These are phyloP conservation scores for Hydraecia micacea DNA, from an alignment of 2,888 invertebrate genomes.

Conservation along the genomic window DNA sequence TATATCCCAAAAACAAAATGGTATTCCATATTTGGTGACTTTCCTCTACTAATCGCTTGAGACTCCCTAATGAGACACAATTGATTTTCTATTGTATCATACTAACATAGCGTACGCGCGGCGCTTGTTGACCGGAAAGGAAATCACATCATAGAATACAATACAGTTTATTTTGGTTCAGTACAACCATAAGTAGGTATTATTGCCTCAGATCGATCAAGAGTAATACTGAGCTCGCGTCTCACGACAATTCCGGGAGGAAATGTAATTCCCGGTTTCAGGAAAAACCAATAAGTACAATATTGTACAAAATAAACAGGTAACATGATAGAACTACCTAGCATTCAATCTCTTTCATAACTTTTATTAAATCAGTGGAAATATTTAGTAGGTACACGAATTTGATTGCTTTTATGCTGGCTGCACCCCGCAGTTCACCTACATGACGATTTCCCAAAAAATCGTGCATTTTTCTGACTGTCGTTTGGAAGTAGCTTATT, in stretches of 20 bases:
- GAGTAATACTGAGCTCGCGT: background rate
- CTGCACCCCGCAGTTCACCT: background rate
- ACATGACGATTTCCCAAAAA: background rate
- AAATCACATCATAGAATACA: background rate
- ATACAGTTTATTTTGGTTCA: background rate
- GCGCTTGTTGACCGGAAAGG: too few relatives aligned
- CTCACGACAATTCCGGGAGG: background rate
- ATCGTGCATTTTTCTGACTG: background rate
- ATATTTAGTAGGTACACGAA: background rate
- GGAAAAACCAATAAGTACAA: background rate
- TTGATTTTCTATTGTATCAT: too few relatives aligned
- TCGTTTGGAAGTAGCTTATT: background rate
- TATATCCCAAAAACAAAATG: too few relatives aligned
- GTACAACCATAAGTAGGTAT: too few relatives aligned
- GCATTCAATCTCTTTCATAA: background rate
- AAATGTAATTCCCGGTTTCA: background rate
- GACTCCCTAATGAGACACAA: too few relatives aligned
- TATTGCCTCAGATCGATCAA: background rate
- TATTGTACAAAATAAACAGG: background rate
- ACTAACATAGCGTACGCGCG: too few relatives aligned
- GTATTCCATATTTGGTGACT: too few relatives aligned
- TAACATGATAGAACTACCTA: background rate
- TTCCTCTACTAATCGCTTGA: too few relatives aligned
- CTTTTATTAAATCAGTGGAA: background rate
- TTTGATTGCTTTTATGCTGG: too few relatives aligned